Evolutionary conservation across 2,113 vertebrate species (phyloP).

Genomic region (Scophthalmus maximus): DNA sequence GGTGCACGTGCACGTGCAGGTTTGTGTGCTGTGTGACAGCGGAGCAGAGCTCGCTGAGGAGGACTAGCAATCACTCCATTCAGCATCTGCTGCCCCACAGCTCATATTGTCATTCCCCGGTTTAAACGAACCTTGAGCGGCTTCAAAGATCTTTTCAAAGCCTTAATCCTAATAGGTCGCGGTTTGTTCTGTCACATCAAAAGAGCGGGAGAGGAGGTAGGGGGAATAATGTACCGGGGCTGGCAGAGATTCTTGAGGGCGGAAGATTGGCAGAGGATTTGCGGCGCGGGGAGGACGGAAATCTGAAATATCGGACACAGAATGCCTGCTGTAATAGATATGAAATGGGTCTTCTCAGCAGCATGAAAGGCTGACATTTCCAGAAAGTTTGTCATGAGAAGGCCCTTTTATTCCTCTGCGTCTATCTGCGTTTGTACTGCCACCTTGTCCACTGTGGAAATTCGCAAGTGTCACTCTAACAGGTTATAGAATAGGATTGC

Average conservation of each 20-base stretch:
- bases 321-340: conserved; percentile 89
- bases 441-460: conserved; percentile 84
- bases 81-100: conserved; percentile 84
- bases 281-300: conserved; percentile 83
- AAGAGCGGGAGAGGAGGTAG: conserved; percentile 79
- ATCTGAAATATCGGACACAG: conserved; percentile 86
- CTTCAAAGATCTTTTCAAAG: conserved; percentile 91
- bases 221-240: conserved; percentile 81
- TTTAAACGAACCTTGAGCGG: conserved; percentile 87
- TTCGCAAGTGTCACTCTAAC: conserved; percentile 85
- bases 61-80: conserved; percentile 85
- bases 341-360: conserved; percentile 87
- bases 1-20: conserved; percentile 21
- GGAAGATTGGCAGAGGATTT: conserved; percentile 90
- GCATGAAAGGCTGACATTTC: conserved; percentile 88
- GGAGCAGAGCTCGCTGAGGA: conserved; percentile 82
- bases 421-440: conserved; percentile 85
- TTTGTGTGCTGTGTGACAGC: conserved; percentile 67
- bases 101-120: conserved; percentile 88
- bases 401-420: conserved; percentile 83
- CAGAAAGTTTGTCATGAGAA: conserved; percentile 86
- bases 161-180: conserved; percentile 89
- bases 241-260: conserved; percentile 87
- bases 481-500: conserved; percentile 79
- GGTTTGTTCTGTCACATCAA: conserved; percentile 91